Evolutionary conservation across 1,140 invertebrate species (phyloP).

Genomic region (Drosophila serrata): DNA sequence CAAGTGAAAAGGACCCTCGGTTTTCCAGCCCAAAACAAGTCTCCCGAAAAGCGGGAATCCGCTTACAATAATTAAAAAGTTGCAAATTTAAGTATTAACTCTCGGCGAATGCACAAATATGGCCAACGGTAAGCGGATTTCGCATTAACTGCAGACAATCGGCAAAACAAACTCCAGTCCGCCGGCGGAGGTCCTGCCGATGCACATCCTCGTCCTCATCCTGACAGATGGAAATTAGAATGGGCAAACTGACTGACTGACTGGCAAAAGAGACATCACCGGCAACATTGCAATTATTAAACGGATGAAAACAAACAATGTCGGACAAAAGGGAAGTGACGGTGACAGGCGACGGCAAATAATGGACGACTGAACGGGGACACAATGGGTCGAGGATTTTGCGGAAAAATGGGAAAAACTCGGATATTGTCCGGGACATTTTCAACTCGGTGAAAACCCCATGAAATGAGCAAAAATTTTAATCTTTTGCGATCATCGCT

Average conservation of each 20-base stretch:
- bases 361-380: slow-evolving; percentile 41
- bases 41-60: slow-evolving; percentile 59
- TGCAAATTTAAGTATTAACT: slow-evolving; percentile 79
- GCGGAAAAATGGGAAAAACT: slow-evolving; percentile 46
- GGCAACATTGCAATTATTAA: slow-evolving; percentile 70
- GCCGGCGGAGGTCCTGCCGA: slow-evolving; percentile 10
- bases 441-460: slow-evolving; percentile 44
- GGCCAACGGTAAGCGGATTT: slow-evolving; percentile 74
- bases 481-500: slow-evolving; percentile 40
- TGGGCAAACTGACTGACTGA: slow-evolving; percentile 28
- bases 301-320: slow-evolving; percentile 68
- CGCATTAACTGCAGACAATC: slow-evolving; percentile 60
- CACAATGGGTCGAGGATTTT: slow-evolving; percentile 46
- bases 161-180: slow-evolving; percentile 45
- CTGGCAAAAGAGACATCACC: slow-evolving; percentile 58
- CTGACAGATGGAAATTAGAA: slow-evolving; percentile 66
- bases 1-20: slow-evolving; percentile 31
- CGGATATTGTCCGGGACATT: slow-evolving; percentile 49
- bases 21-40: slow-evolving; percentile 52
- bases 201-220: slow-evolving; percentile 30
- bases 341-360: slow-evolving; percentile 60
- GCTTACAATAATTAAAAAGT: slow-evolving; percentile 84
- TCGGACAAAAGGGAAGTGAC: slow-evolving; percentile 56
- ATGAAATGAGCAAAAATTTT: slow-evolving; percentile 74
- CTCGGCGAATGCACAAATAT: slow-evolving; percentile 70